A percentile compares a stretch with the other conserved stretches of the same genome.
Conservation (phyloP, 2,888 invertebrate genomes). For the Dicycla oo region DNA sequence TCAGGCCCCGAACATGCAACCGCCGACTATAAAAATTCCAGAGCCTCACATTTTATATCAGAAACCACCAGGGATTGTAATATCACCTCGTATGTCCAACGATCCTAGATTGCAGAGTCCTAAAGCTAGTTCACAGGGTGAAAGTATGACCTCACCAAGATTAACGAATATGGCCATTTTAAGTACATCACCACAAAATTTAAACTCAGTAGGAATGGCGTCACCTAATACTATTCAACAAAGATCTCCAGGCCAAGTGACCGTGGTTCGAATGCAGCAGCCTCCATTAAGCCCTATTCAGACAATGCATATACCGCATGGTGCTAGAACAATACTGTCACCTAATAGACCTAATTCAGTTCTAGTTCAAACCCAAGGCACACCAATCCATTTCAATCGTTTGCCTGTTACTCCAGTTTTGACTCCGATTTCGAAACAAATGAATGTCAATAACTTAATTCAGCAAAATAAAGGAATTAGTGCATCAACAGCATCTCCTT, state of each 20-base stretch:
- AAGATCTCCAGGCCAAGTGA: conserved; percentile 87
- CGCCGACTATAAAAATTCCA: conserved; percentile 92
- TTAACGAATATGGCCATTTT: conserved; percentile 84
- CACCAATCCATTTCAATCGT: conserved; percentile 88
- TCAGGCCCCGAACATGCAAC: conserved; percentile 88
- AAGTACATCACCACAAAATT: conserved; percentile 80
- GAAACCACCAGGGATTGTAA: conserved; percentile 85
- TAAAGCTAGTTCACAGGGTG: conserved; percentile 80
- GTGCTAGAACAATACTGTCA: conserved; percentile 83
- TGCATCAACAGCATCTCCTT: conserved; percentile 72
- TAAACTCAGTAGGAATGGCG: conserved; percentile 79
- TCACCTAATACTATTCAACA: conserved; percentile 84
- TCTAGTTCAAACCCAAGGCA: conserved; percentile 85
- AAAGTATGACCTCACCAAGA: conserved; percentile 82
- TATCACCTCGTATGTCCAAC: conserved; percentile 83
- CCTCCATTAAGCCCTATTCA: conserved; percentile 87
- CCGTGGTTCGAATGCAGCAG: conserved; percentile 89
- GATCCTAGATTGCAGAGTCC: conserved; percentile 86
- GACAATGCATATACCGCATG: conserved; percentile 83
- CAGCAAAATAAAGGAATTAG: conserved; percentile 81
- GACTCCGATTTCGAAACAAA: conserved; percentile 90
- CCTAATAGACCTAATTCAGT: conserved; percentile 87
- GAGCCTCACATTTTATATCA: conserved; percentile 88
- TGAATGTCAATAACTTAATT: conserved; percentile 86
- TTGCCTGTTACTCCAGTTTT: conserved; percentile 91